Conservation (phyloP, 2,797 vertebrate genomes). For the Sebastolobus altivelis region DNA sequence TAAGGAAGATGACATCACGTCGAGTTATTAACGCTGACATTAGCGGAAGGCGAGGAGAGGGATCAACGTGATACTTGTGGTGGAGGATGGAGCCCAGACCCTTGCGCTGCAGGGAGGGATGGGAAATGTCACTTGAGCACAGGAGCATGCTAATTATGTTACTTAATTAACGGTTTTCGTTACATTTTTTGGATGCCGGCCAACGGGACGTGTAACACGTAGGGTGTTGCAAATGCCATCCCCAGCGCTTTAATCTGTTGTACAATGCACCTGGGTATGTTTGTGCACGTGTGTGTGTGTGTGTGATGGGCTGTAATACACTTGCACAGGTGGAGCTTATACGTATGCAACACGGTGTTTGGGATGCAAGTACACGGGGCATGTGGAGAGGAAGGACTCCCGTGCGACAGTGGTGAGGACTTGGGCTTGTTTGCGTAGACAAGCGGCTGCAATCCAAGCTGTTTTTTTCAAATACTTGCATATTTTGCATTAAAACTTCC, state of each 20-base stretch:
- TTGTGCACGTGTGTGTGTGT: conserved; percentile 12
- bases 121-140: conserved; percentile 65
- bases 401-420: not conserved
- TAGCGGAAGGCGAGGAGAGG: conserved; percentile 49
- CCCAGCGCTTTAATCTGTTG: conserved; percentile 44
- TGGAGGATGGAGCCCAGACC: conserved; percentile 57
- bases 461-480: not conserved
- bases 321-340: conserved; percentile 41
- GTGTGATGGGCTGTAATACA: conserved; percentile 20
- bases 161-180: conserved; percentile 57
- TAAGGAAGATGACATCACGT: conserved; percentile 61
- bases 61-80: conserved; percentile 52
- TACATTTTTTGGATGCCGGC: conserved; percentile 60
- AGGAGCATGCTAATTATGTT: conserved; percentile 61
- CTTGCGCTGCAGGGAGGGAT: conserved; percentile 62
- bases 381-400: conserved; percentile 24
- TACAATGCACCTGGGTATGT: conserved; percentile 23
- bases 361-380: conserved; percentile 22
- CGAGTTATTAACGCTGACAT: conserved; percentile 75
- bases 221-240: conserved; percentile 43
- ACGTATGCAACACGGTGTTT: conserved; percentile 5
- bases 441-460: not conserved
- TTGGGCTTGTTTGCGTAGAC: not conserved
- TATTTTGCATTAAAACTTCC: not conserved
- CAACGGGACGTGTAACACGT: conserved; percentile 57